Evolutionary conservation across 2,113 vertebrate genomes (phyloP), one percentile per base, ranked within the genome.

Genomic region (Pontoporia blainvillei): DNA sequence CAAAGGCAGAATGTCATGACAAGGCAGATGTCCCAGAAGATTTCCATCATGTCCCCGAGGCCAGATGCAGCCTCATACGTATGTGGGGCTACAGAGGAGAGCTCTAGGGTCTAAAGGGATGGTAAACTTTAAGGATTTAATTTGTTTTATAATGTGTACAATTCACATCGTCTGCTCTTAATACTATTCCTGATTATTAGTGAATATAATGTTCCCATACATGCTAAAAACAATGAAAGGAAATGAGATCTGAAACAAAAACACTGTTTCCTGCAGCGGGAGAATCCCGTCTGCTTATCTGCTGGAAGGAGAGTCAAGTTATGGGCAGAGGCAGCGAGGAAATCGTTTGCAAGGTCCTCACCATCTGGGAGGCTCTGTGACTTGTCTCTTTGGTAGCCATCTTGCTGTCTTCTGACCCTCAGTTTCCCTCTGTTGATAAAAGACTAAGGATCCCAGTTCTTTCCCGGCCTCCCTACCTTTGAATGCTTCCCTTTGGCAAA

Each of bases 401-500:
- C 67, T 46, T 79, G 13, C 25, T 13, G 8, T 20, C 71, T 31
- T 36, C 31, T 86, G n/a, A 75, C n/a, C 83, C 86, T 96, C 87
- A 78, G 54, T 94, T 96, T 96, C 78, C 44, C 75, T 49, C 18
- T 75, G 44, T 83, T 85, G 9, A 54, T 75, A 64, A 88, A 82
- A 76, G 49, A 59, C 17, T 62, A 57, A 62, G 9, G 17, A 54
- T 41, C 23, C 7, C 21, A 8, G 18, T 41, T 69, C 44, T 81
- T 78, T 44, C 44, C 46, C 54, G 20, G 5, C 31, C 54, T 84
- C 23, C 10, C 44, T 54, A 9, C 46, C 44, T 69, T 89, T 66
- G 49, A 54, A 54, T 25, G 31, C 7, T 92, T 84, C 69, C 39
- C 67, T 79, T 83, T 73, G 66, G 64, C 49, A 69, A 76, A 72